These are phyloP conservation scores for Minunthozetes semirufus DNA, from an alignment of 2,888 invertebrate species.

Conservation along the genomic window DNA sequence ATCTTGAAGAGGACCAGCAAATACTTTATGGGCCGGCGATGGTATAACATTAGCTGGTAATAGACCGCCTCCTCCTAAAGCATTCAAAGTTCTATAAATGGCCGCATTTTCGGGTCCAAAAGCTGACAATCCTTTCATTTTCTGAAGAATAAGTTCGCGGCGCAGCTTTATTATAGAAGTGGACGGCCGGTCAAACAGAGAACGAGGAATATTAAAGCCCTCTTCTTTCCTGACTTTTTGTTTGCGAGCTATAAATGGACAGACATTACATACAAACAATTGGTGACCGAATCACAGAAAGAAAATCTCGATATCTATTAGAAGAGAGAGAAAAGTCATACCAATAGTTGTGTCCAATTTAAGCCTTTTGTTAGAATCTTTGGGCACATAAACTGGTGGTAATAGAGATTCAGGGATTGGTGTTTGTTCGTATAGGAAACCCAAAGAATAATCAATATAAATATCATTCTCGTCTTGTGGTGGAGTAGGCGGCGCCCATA, in stretches of 20 bases:
- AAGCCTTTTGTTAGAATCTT: conserved; percentile 62
- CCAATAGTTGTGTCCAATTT: conserved; percentile 56
- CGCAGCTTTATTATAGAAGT: conserved; percentile 67
- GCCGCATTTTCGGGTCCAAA: conserved; percentile 31
- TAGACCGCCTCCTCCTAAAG: conserved; percentile 1
- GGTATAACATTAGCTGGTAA: conserved; percentile 24
- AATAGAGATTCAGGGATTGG: conserved; percentile 70
- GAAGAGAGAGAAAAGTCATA: neutral
- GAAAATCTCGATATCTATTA: neutral
- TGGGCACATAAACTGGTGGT: conserved; percentile 71
- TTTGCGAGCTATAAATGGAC: conserved; percentile 44
- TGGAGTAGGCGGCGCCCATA: conserved; percentile 96
- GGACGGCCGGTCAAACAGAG: conserved; percentile 71
- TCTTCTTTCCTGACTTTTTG: conserved; percentile 60
- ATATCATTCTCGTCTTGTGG: conserved; percentile 86
- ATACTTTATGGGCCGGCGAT: conserved; percentile 3
- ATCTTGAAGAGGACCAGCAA: conserved; percentile 44
- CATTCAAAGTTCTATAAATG: conserved; percentile 33
- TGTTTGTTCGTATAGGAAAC: conserved; percentile 69
- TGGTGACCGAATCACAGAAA: neutral
- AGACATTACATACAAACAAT: neutral
- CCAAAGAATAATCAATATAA: conserved; percentile 75
- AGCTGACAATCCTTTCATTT: conserved; percentile 51
- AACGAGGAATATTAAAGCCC: conserved; percentile 67
- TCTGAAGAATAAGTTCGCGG: conserved; percentile 67